Evolutionary conservation across 23 tunicate genomes (phyloP), one percentile per base, ranked within the genome.

Genomic region (Ciona savignyi): DNA sequence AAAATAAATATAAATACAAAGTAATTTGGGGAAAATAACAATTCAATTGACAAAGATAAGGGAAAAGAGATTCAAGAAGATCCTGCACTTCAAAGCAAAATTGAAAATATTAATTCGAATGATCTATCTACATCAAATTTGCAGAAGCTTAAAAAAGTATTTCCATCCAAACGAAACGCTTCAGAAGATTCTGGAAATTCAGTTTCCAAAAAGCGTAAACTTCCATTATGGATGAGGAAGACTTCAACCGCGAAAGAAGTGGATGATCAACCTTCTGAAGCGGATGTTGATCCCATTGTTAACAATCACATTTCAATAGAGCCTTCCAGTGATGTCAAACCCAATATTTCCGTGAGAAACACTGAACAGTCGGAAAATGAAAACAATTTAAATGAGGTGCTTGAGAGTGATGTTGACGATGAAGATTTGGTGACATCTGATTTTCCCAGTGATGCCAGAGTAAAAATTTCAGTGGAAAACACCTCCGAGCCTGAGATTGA

Each of bases 211-310:
- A 72, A 85, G 35, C 79, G 91, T 4, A 85, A 85, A 51, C 84
- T 85, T n/a, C 91, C 91, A 0, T 34, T 49, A 25, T 85, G 91
- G 91, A 85, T 85, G 91, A 32, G n/a, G n/a, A n/a, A n/a, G n/a
- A n/a, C 34, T 25, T 3, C 51, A 22, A 32, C 77, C 2, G n/a
- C 2, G 22, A 28, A 42, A 48, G 51, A 42, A 23, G 1, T 33
- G 1, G 48, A 49, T 33, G 51, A 72, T 6, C 26, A 72, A 27
- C 3, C 25, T 25, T 33, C 77, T 6, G n/a, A n/a, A n/a, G n/a
- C n/a, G n/a, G n/a, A n/a, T n/a, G n/a, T n/a, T n/a, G 4, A 9
- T 9, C 9, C n/a, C n/a, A 21, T 64, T 27, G 68, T 64, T 65
- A 22, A 19, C 23, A 65, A 65, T 65, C 25, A 9, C 23, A 23